Evolutionary conservation across 2,888 invertebrate genomes (phyloP), one percentile per base, ranked within the genome.

Genomic region (Trachelus stipa): DNA sequence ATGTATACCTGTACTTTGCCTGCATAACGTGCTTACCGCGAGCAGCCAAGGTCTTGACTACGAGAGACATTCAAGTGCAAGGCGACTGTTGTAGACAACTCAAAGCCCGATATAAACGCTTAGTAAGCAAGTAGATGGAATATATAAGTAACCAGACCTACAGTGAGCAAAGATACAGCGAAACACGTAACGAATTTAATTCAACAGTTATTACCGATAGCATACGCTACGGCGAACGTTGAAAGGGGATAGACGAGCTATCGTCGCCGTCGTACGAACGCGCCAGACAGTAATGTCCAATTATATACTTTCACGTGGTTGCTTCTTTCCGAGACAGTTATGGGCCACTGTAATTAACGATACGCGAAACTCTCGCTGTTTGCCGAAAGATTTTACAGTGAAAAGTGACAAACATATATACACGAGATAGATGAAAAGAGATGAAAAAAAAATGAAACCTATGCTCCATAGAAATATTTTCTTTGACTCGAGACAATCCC

Each of bases 51-150:
- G 71, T 71, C 71, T 71, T 34, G 71, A 34, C 71, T 31, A 34
- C 23, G 71, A 12, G 71, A 71, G 12, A 31, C 71, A 31, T 71
- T 71, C 71, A 71, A 71, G 71, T 71, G 71, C 71, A 71, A 71
- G 71, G 71, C 71, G 71, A 71, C 71, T 71, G 31, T 23, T 15
- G 71, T 71, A 31, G 31, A 1, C 71, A 31, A 71, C 12, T 34
- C 33, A 31, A 34, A 71, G 71, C 15, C 71, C 9, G 56, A 56
- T 56, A 56, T 56, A 56, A 23, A 9, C 23, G 56, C 56, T 23
- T 23, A 23, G 56, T 23, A 23, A 56, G 56, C 56, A 23, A 56
- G 23, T 56, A 56, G 23, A 23, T 23, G 23, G 23, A 56, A 56
- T 56, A 56, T 23, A 1, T 23, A 56, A 56, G 56, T 23, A 56